Percentiles rank a stretch among this genome's conserved stretches.
Evolutionary conservation across 2,888 invertebrate species (phyloP).

Genomic region (Timema cristinae): DNA sequence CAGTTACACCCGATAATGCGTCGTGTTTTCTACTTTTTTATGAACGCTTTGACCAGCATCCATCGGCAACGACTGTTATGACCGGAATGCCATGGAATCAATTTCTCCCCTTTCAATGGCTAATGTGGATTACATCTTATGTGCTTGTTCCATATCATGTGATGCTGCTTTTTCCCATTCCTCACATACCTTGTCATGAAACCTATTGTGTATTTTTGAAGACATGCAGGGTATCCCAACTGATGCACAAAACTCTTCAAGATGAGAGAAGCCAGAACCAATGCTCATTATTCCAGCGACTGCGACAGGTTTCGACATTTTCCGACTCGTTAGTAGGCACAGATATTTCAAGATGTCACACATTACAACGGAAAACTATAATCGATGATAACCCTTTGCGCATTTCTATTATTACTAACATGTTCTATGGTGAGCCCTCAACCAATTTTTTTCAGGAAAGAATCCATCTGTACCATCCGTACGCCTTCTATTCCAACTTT

Average conservation of each 20-base stretch:
- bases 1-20: neutral
- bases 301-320: neutral
- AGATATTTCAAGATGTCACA: neutral
- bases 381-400: neutral
- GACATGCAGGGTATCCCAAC: neutral
- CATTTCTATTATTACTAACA: neutral
- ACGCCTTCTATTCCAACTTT: too few relatives aligned
- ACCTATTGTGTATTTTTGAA: neutral
- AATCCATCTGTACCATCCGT: too few relatives aligned
- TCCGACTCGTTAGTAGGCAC: neutral
- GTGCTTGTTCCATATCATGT: slow-evolving; percentile 5
- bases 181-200: slow-evolving; percentile 4
- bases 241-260: neutral
- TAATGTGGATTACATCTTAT: neutral
- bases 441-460: neutral
- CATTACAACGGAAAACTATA: neutral
- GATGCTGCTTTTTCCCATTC: neutral
- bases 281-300: neutral
- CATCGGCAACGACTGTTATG: neutral
- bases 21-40: neutral
- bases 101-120: neutral
- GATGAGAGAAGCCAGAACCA: neutral
- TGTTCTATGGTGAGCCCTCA: neutral
- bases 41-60: neutral
- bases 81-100: neutral